A percentile compares a stretch with the other conserved stretches of the same genome.
Conservation (phyloP, 2,113 vertebrate species). For the Sebastes fasciatus region DNA sequence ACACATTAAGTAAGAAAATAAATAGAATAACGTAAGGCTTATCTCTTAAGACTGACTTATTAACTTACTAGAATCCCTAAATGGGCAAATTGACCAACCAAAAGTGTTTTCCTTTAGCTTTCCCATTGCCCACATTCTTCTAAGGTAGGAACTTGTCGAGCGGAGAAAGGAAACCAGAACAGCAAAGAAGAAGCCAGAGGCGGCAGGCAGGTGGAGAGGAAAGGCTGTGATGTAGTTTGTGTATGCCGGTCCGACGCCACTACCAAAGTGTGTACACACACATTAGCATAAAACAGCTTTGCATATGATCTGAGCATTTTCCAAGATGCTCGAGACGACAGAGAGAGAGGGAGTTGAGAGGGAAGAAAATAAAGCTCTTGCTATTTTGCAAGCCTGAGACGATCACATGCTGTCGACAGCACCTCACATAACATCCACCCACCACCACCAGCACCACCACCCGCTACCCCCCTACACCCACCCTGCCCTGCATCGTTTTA, state of each 20-base stretch:
- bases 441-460: slow-evolving; percentile 1
- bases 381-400: slow-evolving; percentile 58
- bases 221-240: slow-evolving; percentile 69
- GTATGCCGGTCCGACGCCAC: slow-evolving; percentile 50
- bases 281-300: slow-evolving; percentile 80
- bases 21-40: neutral
- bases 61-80: slow-evolving; percentile 6
- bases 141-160: slow-evolving; percentile 11
- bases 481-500: slow-evolving; percentile 18
- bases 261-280: slow-evolving; percentile 66
- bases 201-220: slow-evolving; percentile 57
- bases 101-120: slow-evolving; percentile 11
- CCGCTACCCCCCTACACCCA: neutral
- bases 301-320: slow-evolving; percentile 75
- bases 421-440: slow-evolving; percentile 51
- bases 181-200: slow-evolving; percentile 35
- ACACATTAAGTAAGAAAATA: neutral
- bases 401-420: slow-evolving; percentile 65
- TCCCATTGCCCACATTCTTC: slow-evolving; percentile 8
- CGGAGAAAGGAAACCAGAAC: slow-evolving; percentile 20
- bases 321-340: slow-evolving; percentile 52
- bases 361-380: slow-evolving; percentile 65
- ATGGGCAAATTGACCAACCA: slow-evolving; percentile 13
- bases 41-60: slow-evolving; percentile 1
- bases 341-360: slow-evolving; percentile 49